phyloP scores from a whole-genome alignment of 2,113 vertebrate species.

The human region GRCh38 chr1:22295501-22296000 shows the following conservation, averaged over 20 bases:
- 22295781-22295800: background rate
- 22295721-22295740: background rate
- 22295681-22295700: background rate
- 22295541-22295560: background rate
- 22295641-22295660: background rate
- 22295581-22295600: background rate
- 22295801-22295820: background rate
- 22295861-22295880: background rate
- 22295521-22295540: no score
- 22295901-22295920: background rate
- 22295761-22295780: background rate
- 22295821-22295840: rapidly evolving
- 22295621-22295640: background rate
- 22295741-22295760: background rate
- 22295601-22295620: background rate
- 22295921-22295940: background rate
- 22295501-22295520: background rate
- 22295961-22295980: background rate
- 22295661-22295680: background rate
- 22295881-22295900: background rate
- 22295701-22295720: background rate
- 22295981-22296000: rapidly evolving
- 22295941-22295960: background rate
- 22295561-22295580: no score
- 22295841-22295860: background rate